Conservation (phyloP, 2,888 invertebrate species). For the Stenodera caucasica region DNA sequence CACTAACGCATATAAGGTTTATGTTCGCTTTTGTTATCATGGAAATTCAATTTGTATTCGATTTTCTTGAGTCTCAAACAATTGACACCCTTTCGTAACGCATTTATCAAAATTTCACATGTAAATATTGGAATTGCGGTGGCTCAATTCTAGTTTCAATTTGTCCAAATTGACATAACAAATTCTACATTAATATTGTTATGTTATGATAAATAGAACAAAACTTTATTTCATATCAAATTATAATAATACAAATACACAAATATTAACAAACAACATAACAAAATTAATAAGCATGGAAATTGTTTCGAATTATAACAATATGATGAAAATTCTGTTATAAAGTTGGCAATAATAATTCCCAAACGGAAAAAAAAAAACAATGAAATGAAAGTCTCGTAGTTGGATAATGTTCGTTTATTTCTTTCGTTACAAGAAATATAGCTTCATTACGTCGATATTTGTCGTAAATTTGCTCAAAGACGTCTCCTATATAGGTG, state of each 20-base stretch:
- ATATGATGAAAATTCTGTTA: too few relatives aligned
- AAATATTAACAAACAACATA: neutral
- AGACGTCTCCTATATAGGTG: too few relatives aligned
- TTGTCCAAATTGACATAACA: too few relatives aligned
- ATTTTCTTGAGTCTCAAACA: constrained; percentile 3
- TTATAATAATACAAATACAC: neutral
- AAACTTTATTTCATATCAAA: neutral
- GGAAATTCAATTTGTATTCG: constrained; percentile 4
- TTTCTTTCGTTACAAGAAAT: constrained; percentile 1
- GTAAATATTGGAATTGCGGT: neutral
- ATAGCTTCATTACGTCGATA: neutral
- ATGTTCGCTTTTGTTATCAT: neutral
- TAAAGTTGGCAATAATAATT: neutral
- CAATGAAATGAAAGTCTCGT: neutral
- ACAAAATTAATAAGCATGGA: too few relatives aligned
- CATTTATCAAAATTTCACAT: neutral
- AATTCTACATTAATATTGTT: too few relatives aligned
- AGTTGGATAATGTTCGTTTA: neutral
- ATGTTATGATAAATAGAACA: too few relatives aligned
- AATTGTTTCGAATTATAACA: too few relatives aligned
- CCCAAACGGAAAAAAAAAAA: neutral
- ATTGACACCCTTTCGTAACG: constrained; percentile 1
- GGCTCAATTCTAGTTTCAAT: too few relatives aligned
- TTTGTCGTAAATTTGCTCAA: neutral
- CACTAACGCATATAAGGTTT: neutral